These are phyloP conservation scores for Gymnocypris eckloni DNA, from an alignment of 2,797 vertebrate species.

Conservation along the genomic window DNA sequence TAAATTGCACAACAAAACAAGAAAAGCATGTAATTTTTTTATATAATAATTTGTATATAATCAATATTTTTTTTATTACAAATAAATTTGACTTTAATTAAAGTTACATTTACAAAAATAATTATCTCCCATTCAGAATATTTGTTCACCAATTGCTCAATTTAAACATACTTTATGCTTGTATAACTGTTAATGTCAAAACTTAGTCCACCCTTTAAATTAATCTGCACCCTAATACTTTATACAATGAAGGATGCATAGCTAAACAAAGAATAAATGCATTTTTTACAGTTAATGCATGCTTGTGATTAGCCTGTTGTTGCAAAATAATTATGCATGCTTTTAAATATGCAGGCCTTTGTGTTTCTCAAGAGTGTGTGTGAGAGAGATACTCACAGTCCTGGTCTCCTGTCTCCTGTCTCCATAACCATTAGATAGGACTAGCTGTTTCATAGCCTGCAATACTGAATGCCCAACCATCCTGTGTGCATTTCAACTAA, in stretches of 20 bases:
- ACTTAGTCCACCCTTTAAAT: not conserved
- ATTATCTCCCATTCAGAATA: not conserved
- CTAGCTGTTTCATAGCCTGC: slow-evolving; percentile 93
- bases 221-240: not conserved
- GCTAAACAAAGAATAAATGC: slow-evolving; percentile 11
- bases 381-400: slow-evolving; percentile 88
- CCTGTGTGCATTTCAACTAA: slow-evolving; percentile 15
- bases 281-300: not conserved
- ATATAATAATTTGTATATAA: too few species aligned
- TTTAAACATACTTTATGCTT: not conserved
- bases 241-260: not conserved
- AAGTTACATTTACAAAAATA: not conserved
- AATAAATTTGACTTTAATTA: not conserved
- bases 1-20: not conserved
- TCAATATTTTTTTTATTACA: too few species aligned
- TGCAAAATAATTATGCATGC: not conserved
- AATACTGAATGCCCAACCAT: slow-evolving; percentile 48
- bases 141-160: not conserved
- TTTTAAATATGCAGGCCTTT: not conserved
- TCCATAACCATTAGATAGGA: slow-evolving; percentile 92
- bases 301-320: not conserved
- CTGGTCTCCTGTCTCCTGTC: slow-evolving; percentile 92
- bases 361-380: not conserved
- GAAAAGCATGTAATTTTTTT: not conserved
- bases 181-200: not conserved